Percentiles rank a stretch among this genome's conserved stretches.
Evolutionary conservation across 2,113 vertebrate species (phyloP).

Genomic region (Eurystomus gularis): DNA sequence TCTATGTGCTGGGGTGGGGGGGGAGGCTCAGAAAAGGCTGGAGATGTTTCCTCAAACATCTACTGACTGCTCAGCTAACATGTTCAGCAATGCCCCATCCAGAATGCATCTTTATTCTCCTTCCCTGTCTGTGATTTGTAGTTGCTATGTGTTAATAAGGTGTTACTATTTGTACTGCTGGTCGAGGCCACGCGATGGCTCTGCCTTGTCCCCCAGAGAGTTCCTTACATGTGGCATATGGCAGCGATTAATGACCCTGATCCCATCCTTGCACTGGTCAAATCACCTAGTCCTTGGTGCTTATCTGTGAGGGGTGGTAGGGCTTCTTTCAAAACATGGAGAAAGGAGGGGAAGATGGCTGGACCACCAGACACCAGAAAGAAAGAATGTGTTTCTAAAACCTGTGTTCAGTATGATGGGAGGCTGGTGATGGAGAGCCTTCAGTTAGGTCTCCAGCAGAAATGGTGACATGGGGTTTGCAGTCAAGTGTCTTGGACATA

Average conservation of each 20-base stretch:
- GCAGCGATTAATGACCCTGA: neutral
- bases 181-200: neutral
- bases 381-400: neutral
- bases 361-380: neutral
- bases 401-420: neutral
- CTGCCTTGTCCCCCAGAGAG: neutral
- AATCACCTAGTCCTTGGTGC: neutral
- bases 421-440: neutral
- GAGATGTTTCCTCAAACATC: neutral
- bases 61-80: neutral
- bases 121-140: neutral
- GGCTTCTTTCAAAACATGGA: neutral
- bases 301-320: neutral
- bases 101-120: neutral
- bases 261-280: neutral
- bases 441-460: neutral
- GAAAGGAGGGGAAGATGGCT: neutral
- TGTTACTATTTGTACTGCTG: neutral
- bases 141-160: neutral
- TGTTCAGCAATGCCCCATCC: neutral
- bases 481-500: neutral
- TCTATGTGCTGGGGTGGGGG: neutral
- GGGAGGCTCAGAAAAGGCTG: neutral
- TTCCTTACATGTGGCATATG: neutral
- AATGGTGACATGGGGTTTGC: rapidly evolving